phyloP scores from a whole-genome alignment of 2,888 invertebrate species.

The Andrena minutula region DNA sequence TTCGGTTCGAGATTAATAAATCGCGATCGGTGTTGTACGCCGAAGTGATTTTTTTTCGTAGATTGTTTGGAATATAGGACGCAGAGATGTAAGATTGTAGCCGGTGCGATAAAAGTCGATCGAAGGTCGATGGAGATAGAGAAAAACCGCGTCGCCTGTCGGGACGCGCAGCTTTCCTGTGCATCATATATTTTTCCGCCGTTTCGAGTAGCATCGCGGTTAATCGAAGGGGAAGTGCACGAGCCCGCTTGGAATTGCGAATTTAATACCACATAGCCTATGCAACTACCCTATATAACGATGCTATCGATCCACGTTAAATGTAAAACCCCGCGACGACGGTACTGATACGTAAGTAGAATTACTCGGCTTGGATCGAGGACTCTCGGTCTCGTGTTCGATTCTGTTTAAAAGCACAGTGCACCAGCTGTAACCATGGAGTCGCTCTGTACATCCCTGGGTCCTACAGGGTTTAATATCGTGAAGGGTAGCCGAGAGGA shows the following conservation, averaged over 20 bases:
- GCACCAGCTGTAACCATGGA: neutral
- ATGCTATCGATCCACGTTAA: slow-evolving; percentile 47
- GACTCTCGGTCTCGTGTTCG: too few species aligned
- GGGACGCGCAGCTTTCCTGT: neutral
- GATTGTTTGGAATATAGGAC: neutral
- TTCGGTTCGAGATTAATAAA: neutral
- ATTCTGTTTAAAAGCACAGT: slow-evolving; percentile 27
- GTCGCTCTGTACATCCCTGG: slow-evolving; percentile 72
- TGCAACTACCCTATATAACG: slow-evolving; percentile 16
- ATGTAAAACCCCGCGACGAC: slow-evolving; percentile 29
- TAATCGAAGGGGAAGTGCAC: slow-evolving; percentile 13
- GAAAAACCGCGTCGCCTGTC: neutral
- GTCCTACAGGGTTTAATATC: slow-evolving; percentile 75
- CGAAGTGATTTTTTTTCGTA: neutral
- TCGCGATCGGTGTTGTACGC: neutral
- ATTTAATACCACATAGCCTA: slow-evolving; percentile 35
- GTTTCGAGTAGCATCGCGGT: neutral
- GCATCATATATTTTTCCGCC: neutral
- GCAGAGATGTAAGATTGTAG: neutral
- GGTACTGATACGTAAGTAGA: slow-evolving; percentile 21
- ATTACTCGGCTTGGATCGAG: neutral
- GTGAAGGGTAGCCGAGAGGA: slow-evolving; percentile 71
- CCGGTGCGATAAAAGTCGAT: slow-evolving; percentile 22
- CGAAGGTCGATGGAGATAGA: slow-evolving; percentile 16
- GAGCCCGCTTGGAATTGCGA: slow-evolving; percentile 23